phyloP scores from a whole-genome alignment of 1,140 invertebrate genomes.

The Lepidostoma basale region DNA sequence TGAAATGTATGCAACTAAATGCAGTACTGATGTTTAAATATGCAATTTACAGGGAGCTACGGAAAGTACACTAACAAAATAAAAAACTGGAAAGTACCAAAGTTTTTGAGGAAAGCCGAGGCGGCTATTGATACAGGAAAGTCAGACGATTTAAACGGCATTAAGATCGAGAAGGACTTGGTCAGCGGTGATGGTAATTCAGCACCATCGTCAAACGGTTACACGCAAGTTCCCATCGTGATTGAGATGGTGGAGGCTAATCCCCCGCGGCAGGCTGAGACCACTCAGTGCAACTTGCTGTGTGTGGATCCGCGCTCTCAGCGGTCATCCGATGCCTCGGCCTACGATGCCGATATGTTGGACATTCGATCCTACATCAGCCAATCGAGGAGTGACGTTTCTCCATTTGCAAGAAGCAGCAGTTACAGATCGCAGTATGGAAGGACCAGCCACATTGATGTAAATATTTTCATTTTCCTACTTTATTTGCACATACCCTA shows the following conservation, averaged over 20 bases:
- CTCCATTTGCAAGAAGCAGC: conserved; percentile 65
- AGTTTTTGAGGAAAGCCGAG: conserved; percentile 65
- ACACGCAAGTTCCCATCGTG: conserved; percentile 68
- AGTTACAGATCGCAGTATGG: conserved; percentile 70
- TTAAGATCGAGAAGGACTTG: conserved; percentile 53
- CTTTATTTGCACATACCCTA: too few species aligned
- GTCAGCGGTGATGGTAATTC: conserved; percentile 46
- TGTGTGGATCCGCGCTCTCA: conserved; percentile 33
- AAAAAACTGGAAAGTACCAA: conserved; percentile 68
- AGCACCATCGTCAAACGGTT: conserved; percentile 57
- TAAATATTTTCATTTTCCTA: conserved; percentile 12
- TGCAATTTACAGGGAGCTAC: conserved; percentile 59
- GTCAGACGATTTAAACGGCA: conserved; percentile 37
- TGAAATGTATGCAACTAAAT: too few species aligned
- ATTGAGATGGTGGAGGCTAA: conserved; percentile 64
- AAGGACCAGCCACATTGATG: conserved; percentile 53
- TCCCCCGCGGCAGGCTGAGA: conserved; percentile 39
- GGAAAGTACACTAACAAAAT: conserved; percentile 65
- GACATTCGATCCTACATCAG: conserved; percentile 72
- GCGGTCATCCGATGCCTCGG: conserved; percentile 38
- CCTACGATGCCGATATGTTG: conserved; percentile 64
- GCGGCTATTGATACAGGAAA: conserved; percentile 47
- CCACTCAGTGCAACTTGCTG: conserved; percentile 16
- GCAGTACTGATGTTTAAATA: too few species aligned
- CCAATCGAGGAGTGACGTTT: conserved; percentile 71